phyloP scores from a whole-genome alignment of 2,113 vertebrate genomes.

The Pituophis catenifer region DNA sequence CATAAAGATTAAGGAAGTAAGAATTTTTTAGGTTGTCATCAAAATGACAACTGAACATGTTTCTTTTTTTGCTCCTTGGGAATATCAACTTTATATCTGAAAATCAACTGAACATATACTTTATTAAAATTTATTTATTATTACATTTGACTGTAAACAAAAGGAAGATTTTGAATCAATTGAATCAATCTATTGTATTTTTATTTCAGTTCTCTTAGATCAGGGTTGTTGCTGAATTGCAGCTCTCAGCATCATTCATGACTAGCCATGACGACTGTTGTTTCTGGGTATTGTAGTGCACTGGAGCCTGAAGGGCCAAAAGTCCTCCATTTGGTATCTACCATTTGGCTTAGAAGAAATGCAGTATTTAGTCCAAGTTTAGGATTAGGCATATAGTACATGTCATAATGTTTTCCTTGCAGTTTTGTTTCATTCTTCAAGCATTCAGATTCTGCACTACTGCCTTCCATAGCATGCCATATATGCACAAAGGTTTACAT shows the following conservation, averaged over 20 bases:
- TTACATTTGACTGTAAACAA: not conserved
- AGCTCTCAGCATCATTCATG: not conserved
- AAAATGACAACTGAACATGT: not conserved
- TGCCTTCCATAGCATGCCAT: conserved; percentile 1
- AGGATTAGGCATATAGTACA: not conserved
- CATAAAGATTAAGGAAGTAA: not conserved
- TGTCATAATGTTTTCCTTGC: not conserved
- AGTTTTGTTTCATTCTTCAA: conserved; percentile 19
- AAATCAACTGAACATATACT: not conserved
- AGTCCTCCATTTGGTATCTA: not conserved
- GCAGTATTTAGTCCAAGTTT: not conserved
- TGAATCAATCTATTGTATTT: not conserved
- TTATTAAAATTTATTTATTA: not conserved
- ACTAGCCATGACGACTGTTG: not conserved
- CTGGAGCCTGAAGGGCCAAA: not conserved
- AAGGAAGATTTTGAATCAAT: not conserved
- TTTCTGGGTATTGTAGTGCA: not conserved
- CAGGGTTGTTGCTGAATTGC: not conserved
- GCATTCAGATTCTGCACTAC: not conserved
- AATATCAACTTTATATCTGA: not conserved
- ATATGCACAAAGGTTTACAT: conserved; percentile 12
- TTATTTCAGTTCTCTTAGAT: not conserved
- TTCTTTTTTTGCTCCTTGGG: not conserved
- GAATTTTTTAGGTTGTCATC: not conserved
- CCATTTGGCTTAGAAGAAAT: not conserved